Conservation (phyloP, 2,113 vertebrate species). For the Lophius piscatorius region DNA sequence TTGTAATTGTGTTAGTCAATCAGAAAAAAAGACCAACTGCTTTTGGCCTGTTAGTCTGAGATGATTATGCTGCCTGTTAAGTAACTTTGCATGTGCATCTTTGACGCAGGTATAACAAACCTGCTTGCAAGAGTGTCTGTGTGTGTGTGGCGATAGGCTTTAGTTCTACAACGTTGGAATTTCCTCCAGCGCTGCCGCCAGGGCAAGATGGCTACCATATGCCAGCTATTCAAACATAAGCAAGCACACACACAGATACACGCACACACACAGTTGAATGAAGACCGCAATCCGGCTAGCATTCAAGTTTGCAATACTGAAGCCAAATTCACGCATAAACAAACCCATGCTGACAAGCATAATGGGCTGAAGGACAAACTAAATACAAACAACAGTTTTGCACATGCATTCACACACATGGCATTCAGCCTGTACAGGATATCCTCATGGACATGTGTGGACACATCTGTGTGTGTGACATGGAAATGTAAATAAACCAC, state of each 20-base stretch:
- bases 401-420: background rate
- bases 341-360: constrained; percentile 50
- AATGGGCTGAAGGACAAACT: constrained; percentile 33
- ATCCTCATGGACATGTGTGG: background rate
- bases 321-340: constrained; percentile 57
- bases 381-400: constrained; percentile 14
- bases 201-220: constrained; percentile 75
- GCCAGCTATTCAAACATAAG: constrained; percentile 66
- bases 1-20: constrained; percentile 22
- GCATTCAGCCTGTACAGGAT: background rate
- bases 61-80: constrained; percentile 40
- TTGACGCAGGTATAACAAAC: constrained; percentile 48
- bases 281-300: constrained; percentile 40
- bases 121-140: constrained; percentile 8
- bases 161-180: constrained; percentile 63
- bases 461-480: too few species aligned
- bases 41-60: constrained; percentile 19
- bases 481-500: background rate
- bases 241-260: constrained; percentile 24
- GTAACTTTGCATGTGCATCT: constrained; percentile 20
- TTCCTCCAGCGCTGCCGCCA: constrained; percentile 70
- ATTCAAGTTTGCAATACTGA: constrained; percentile 48
- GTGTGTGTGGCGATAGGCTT: constrained; percentile 47
- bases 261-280: constrained; percentile 41
- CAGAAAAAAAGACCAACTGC: constrained; percentile 3